These are phyloP conservation scores for Tiliqua scincoides DNA, from an alignment of 2,113 vertebrate species.

Conservation along the genomic window DNA sequence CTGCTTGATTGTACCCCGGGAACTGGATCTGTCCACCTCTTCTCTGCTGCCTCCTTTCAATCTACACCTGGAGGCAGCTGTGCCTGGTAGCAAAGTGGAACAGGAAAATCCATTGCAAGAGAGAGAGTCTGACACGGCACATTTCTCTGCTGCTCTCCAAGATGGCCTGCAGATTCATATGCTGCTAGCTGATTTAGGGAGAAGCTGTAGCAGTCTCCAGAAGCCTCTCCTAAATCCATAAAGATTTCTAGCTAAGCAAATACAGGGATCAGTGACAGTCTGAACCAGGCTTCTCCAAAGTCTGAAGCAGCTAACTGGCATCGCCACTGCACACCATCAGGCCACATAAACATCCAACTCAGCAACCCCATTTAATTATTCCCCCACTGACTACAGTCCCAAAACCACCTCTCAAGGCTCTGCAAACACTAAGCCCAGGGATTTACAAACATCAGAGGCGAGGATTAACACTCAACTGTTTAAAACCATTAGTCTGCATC, in stretches of 20 bases:
- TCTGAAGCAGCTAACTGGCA: constrained; percentile 34
- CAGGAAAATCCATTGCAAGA: neutral
- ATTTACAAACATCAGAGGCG: neutral
- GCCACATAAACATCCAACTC: constrained; percentile 28
- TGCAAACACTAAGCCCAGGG: neutral
- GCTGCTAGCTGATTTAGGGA: fast-evolving
- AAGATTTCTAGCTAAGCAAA: neutral
- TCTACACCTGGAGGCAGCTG: neutral
- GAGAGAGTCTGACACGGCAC: fast-evolving
- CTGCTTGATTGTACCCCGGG: too few relatives aligned
- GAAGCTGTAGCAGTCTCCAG: neutral
- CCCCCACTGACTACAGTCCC: neutral
- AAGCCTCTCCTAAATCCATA: neutral
- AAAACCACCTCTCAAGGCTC: constrained; percentile 12
- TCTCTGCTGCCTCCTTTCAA: neutral
- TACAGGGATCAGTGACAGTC: constrained; percentile 5
- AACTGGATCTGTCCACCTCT: neutral
- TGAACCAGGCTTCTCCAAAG: constrained; percentile 26
- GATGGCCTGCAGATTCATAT: neutral
- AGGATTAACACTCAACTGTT: neutral
- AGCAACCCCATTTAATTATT: constrained; percentile 32
- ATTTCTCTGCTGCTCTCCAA: neutral
- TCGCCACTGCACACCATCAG: constrained; percentile 31
- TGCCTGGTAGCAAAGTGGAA: neutral
- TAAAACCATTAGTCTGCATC: constrained; percentile 13